Base-by-base conservation (phyloP, 2,888 invertebrate genomes). In the Anagyrus pseudococci region DNA sequence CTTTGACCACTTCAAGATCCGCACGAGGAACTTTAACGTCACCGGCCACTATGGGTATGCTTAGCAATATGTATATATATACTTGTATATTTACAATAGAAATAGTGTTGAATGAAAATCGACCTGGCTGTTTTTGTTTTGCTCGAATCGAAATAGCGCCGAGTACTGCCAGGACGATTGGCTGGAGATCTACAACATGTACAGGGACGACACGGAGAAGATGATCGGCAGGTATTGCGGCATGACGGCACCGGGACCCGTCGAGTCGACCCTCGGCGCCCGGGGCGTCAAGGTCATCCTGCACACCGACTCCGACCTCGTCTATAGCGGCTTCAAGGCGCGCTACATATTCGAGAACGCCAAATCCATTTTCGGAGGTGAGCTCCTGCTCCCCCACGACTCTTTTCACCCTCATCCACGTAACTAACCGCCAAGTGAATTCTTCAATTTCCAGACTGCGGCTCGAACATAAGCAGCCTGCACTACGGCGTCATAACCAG, bases 311-410 rank as follows among this genome's bases (percentile, higher is more conserved):
- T 86, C 87, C 26, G 90, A 91, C 70, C 90, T 89, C 61, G 95
- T 96, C 52, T 93, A 91, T 70, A 96, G 95, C 73, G 98, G 98
- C 25, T 99, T 99, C 83, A 96, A 95, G 80, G 98, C 97, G 15
- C 87, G 93, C 73, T 99, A 97, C 81, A 90, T 93, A 73, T 98
- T 98, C 81, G 93, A 96, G 83, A 86, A 89, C 44, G 92, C 92
- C 67, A 92, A 93, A 82, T 90, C 92, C 40, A 92, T 93, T 78
- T 93, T 92, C 77, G 93, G 93, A 77, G 86, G 86, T 85, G 75
- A 70, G 70, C 58, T 17, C 7, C 17, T 1, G 8, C 40, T 44
- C 1, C 2, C 13, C 19, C 10, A 37, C 2, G 20, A 13, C 33
- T 23, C 22, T 4, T 15, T 8, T 15, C 20, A 46, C 10, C 22